These are phyloP conservation scores for Toxotes jaculatrix DNA, from an alignment of 2,113 vertebrate genomes.

Conservation along the genomic window DNA sequence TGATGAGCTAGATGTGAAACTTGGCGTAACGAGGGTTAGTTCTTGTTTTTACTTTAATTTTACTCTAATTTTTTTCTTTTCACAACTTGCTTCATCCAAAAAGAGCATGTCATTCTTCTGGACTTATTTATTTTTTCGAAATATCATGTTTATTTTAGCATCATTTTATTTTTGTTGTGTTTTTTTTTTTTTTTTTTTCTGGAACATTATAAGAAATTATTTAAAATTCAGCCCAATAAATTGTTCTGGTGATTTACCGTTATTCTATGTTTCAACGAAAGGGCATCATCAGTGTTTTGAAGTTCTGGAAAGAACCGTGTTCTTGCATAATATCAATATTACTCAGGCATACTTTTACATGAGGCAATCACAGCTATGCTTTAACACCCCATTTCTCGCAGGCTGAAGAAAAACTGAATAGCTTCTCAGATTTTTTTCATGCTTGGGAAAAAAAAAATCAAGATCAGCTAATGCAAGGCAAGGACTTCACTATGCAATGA, in stretches of 20 bases:
- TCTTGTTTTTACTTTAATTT: neutral
- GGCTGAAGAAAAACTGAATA: neutral
- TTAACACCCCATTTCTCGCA: constrained; percentile 46
- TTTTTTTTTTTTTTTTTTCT: constrained; percentile 51
- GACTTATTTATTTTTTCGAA: constrained; percentile 83
- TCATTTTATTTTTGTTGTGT: constrained; percentile 31
- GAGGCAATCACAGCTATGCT: constrained; percentile 40
- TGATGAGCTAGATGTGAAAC: constrained; percentile 36
- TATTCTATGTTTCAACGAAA: constrained; percentile 48
- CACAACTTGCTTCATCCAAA: constrained; percentile 49
- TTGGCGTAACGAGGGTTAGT: constrained; percentile 17
- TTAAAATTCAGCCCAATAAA: constrained; percentile 78
- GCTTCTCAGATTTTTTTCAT: constrained; percentile 26
- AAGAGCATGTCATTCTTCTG: constrained; percentile 52
- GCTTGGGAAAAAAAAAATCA: neutral
- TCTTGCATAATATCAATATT: constrained; percentile 27
- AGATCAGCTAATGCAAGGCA: neutral
- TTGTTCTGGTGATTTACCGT: constrained; percentile 64
- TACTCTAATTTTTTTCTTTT: constrained; percentile 22
- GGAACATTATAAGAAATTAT: constrained; percentile 58
- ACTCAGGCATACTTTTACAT: constrained; percentile 45
- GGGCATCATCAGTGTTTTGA: constrained; percentile 2
- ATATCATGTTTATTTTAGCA: constrained; percentile 62
- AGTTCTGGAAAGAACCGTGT: constrained; percentile 20
- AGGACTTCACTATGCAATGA: neutral